Evolutionary conservation across 1,140 invertebrate species (phyloP).

Genomic region (Dinoponera quadriceps): DNA sequence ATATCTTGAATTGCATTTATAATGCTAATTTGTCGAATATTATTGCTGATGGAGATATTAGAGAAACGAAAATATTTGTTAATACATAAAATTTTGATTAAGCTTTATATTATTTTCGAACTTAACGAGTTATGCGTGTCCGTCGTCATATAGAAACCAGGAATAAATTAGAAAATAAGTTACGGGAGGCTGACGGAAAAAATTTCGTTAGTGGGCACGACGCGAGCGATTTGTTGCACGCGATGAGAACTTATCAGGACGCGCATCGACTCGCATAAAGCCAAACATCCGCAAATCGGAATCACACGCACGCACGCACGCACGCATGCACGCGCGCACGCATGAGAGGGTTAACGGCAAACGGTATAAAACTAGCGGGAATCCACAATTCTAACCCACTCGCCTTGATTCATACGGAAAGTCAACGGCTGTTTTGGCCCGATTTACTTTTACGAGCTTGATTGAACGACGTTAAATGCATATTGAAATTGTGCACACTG

Average conservation of each 20-base stretch:
- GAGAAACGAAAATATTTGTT: too few relatives aligned
- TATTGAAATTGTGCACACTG: not conserved
- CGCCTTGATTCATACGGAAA: conserved; percentile 58
- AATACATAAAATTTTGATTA: not conserved
- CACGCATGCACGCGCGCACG: conserved; percentile 27
- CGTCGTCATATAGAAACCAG: not conserved
- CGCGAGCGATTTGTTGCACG: conserved; percentile 35
- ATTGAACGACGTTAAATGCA: conserved; percentile 20
- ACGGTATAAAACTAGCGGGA: conserved; percentile 61
- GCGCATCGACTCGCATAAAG: conserved; percentile 45
- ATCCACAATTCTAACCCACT: conserved; percentile 53
- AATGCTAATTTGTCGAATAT: too few relatives aligned
- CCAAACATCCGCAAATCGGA: conserved; percentile 52
- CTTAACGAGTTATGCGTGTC: not conserved
- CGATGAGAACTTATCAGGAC: conserved; percentile 53
- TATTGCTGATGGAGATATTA: too few relatives aligned
- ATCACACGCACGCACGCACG: conserved; percentile 35
- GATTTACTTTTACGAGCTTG: conserved; percentile 48
- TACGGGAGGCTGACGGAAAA: conserved; percentile 1
- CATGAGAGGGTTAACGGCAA: conserved; percentile 56
- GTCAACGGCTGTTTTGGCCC: conserved; percentile 50
- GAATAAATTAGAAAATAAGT: conserved; percentile 34
- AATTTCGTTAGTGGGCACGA: conserved; percentile 14
- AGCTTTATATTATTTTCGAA: not conserved
- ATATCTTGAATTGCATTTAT: too few relatives aligned